Evolutionary conservation across 1,140 invertebrate genomes (phyloP).

Genomic region (Gyrodactylus bullatarudis): DNA sequence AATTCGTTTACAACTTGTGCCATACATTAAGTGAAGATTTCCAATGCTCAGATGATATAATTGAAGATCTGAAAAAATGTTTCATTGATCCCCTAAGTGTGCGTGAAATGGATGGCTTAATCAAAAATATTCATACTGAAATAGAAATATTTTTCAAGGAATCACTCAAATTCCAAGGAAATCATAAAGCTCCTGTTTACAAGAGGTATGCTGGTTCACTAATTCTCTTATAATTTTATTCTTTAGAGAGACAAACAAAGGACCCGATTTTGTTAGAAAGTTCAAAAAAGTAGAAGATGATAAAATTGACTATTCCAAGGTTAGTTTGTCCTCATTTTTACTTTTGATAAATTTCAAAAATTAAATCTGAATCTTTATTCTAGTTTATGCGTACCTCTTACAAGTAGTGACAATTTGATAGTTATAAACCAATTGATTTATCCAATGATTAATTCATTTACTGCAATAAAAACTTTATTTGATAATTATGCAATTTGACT

Average conservation of each 20-base stretch:
- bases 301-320: not conserved
- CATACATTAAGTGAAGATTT: not conserved
- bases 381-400: no score
- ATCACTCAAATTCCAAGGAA: not conserved
- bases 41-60: not conserved
- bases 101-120: not conserved
- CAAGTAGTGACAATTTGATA: no score
- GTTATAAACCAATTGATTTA: no score
- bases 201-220: no score
- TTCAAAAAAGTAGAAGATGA: not conserved
- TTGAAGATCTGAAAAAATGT: not conserved
- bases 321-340: no score
- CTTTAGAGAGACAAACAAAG: not conserved
- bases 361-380: no score
- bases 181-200: no score
- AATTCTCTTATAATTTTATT: not conserved
- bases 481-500: no score
- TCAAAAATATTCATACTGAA: not conserved
- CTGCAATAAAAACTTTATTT: no score
- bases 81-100: not conserved
- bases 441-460: no score
- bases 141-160: not conserved
- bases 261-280: not conserved
- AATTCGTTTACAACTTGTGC: not conserved
- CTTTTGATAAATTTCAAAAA: no score